Evolutionary conservation across 1,140 invertebrate species (phyloP).

Genomic region (Drosophila ercepeae): DNA sequence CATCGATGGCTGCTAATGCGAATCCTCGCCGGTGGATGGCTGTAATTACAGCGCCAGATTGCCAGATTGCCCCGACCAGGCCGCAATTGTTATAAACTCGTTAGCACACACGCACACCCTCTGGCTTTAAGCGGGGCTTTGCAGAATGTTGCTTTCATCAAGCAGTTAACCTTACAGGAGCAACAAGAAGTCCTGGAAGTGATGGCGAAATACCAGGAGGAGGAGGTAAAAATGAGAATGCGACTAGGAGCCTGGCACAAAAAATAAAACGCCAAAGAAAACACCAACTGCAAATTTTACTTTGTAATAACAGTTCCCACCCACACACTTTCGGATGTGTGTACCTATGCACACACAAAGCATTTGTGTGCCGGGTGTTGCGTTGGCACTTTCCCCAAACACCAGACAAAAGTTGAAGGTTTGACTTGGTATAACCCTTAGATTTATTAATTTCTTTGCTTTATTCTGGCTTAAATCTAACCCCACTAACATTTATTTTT

Average conservation of each 20-base stretch:
- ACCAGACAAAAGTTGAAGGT: conserved; percentile 11
- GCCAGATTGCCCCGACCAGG: conserved; percentile 50
- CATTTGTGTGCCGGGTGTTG: conserved; percentile 40
- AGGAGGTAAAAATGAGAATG: conserved; percentile 3
- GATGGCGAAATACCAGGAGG: no score
- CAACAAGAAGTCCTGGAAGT: conserved; percentile 23
- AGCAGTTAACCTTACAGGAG: conserved; percentile 44
- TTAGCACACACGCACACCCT: conserved; percentile 32
- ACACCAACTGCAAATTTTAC: conserved; percentile 56
- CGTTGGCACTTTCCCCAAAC: conserved; percentile 16
- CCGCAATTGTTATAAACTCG: conserved; percentile 65
- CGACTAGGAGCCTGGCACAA: conserved; percentile 5
- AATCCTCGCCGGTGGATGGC: conserved; percentile 32
- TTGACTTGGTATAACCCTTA: neutral
- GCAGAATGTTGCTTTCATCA: conserved; percentile 63
- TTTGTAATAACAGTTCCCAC: conserved; percentile 61
- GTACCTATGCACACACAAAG: conserved; percentile 26
- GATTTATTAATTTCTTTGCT: no score
- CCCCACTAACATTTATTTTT: no score
- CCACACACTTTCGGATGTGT: no score
- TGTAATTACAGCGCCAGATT: conserved; percentile 58
- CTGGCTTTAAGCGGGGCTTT: conserved; percentile 47
- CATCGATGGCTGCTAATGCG: conserved; percentile 40
- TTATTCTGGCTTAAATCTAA: no score
- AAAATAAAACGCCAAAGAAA: conserved; percentile 38